Percentiles rank a stretch among this genome's conserved stretches.
Conservation (phyloP, 1,140 invertebrate species). For the Lepidurus apus region DNA sequence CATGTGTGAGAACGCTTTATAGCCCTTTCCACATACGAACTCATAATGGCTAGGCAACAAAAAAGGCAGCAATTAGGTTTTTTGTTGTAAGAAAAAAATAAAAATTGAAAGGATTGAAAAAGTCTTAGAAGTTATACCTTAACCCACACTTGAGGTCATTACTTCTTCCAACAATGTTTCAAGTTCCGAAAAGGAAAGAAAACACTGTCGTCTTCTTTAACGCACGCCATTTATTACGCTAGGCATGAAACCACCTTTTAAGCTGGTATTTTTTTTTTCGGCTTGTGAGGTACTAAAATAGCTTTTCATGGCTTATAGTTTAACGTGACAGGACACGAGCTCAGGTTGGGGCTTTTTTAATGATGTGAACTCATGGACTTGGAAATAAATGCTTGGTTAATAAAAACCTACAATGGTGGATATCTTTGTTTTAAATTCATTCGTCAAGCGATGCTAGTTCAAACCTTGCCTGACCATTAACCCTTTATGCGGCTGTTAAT, state of each 20-base stretch:
- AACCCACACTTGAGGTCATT: background rate
- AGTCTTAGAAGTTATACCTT: background rate
- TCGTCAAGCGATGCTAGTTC: background rate
- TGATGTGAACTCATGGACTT: background rate
- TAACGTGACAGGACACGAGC: background rate
- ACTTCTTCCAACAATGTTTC: background rate
- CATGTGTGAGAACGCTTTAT: conserved; percentile 3
- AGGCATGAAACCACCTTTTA: background rate
- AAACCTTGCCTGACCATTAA: background rate
- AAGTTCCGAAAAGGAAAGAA: background rate
- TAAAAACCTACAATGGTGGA: background rate
- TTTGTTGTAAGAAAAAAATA: background rate
- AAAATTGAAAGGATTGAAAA: background rate
- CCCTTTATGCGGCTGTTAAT: background rate
- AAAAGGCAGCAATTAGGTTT: background rate
- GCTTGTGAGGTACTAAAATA: background rate
- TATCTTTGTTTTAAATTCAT: background rate
- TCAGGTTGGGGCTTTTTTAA: background rate
- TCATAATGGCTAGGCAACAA: conserved; percentile 3
- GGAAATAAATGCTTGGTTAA: background rate
- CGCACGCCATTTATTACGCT: background rate
- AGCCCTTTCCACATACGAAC: conserved; percentile 2
- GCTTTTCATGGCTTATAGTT: background rate
- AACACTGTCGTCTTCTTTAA: background rate
- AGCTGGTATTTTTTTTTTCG: background rate